These are phyloP conservation scores for Diuraphis noxia DNA, from an alignment of 1,140 invertebrate species.

Conservation along the genomic window DNA sequence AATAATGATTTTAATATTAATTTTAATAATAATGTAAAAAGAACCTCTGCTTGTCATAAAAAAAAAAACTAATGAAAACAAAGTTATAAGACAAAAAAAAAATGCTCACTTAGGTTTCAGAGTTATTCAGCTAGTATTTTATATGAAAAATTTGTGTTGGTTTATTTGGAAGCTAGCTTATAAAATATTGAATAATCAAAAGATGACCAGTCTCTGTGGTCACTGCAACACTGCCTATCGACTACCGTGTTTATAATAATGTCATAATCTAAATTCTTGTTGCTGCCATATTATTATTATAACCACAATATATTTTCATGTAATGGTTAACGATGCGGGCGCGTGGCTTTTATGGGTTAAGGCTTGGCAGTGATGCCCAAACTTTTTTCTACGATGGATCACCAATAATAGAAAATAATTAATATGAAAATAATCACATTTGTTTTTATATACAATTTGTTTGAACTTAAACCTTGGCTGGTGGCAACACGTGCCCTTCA, in stretches of 20 bases:
- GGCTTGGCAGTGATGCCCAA: neutral
- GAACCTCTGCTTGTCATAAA: no score
- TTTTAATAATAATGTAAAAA: no score
- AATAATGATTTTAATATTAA: no score
- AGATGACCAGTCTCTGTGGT: neutral
- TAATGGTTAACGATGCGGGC: neutral
- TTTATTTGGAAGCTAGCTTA: neutral
- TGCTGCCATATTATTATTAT: neutral
- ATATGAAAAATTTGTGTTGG: neutral
- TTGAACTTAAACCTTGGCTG: no score
- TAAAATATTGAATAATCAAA: neutral
- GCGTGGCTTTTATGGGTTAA: neutral
- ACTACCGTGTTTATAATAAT: neutral
- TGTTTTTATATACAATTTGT: no score
- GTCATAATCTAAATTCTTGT: neutral
- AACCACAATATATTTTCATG: neutral
- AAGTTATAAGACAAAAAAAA: no score
- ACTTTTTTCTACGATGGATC: neutral
- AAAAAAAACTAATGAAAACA: no score
- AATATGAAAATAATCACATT: neutral
- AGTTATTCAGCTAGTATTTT: neutral
- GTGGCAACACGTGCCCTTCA: no score
- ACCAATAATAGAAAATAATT: neutral
- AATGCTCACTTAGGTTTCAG: no score
- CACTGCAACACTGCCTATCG: neutral